A percentile compares a stretch with the other conserved stretches of the same genome.
These are phyloP conservation scores for Boulengeromyrus knoepffleri DNA, from an alignment of 2,113 vertebrate species.

Conservation along the genomic window DNA sequence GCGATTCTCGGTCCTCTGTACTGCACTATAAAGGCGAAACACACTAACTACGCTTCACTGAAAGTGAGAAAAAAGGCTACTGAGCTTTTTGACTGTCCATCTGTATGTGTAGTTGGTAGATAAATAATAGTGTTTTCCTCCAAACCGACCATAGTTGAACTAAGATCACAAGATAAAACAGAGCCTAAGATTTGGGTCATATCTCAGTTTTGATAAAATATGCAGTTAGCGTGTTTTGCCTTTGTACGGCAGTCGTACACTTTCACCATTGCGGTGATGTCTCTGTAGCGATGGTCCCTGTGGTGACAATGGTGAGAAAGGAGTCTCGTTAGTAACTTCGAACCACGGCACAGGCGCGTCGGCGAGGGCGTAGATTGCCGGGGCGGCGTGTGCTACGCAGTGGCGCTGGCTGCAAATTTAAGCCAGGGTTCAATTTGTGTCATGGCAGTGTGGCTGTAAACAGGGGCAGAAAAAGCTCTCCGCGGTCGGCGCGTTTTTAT, in stretches of 20 bases:
- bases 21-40: background rate
- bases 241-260: background rate
- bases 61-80: background rate
- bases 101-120: background rate
- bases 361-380: background rate
- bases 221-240: background rate
- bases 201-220: background rate
- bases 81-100: background rate
- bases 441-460: background rate
- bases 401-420: background rate
- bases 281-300: background rate
- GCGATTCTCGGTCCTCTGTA: background rate
- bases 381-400: background rate
- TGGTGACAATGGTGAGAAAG: background rate
- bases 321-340: background rate
- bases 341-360: background rate
- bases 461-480: background rate
- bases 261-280: background rate
- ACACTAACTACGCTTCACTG: background rate
- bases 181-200: background rate
- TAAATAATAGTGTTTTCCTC: background rate
- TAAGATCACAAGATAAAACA: background rate
- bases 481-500: background rate
- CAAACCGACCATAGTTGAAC: background rate
- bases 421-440: background rate